Evolutionary conservation across 1,140 invertebrate genomes (phyloP), one percentile per base, ranked within the genome.

Genomic region (Drosophila prosaltans): DNA sequence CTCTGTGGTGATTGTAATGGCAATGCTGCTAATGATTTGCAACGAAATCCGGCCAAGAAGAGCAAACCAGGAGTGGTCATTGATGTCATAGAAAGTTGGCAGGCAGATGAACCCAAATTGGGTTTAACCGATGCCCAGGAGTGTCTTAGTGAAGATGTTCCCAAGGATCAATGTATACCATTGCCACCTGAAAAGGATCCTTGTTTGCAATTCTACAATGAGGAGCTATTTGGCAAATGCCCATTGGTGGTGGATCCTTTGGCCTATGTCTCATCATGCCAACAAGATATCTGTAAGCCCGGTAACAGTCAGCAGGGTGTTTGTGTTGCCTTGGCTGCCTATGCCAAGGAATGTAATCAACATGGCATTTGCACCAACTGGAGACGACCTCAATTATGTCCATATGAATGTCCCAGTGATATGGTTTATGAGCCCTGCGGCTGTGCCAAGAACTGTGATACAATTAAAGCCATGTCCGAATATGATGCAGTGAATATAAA

Each of bases 1-100:
- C 91, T 97, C 0, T 97, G 97, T 90, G 96, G 96, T 60, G 94
- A 95, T 73, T 97, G 97, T 85, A 96, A 97, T 74, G 93, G 93
- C 9, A 93, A 96, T 81, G 90, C 93, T 9, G 92, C 94, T 0
- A 94, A 95, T 80, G 95, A 96, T 81, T 81, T 96, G 26, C 93
- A 81, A 40, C 73, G 92, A n/a, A 94, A 93, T 66, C 92, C 92
- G 8, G 80, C 88, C 1, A 91, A 81, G 57, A 75, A 86, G 93
- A 8, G 45, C 8, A 79, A 81, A 60, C 41, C 74, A 3, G 76
- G 88, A 54, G 24, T 74, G 28, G 21, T 26, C 10, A 66, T 63
- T 0, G 93, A 95, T 45, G 95, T 95, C 78, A 94, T 94, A 0
- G 90, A 93, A 51, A 95, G 94, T 65, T 96, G 95, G 95, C 80